A percentile compares a stretch with the other conserved stretches of the same genome.
These are phyloP conservation scores for Anas georgica DNA, from an alignment of 2,797 vertebrate genomes.

Conservation along the genomic window DNA sequence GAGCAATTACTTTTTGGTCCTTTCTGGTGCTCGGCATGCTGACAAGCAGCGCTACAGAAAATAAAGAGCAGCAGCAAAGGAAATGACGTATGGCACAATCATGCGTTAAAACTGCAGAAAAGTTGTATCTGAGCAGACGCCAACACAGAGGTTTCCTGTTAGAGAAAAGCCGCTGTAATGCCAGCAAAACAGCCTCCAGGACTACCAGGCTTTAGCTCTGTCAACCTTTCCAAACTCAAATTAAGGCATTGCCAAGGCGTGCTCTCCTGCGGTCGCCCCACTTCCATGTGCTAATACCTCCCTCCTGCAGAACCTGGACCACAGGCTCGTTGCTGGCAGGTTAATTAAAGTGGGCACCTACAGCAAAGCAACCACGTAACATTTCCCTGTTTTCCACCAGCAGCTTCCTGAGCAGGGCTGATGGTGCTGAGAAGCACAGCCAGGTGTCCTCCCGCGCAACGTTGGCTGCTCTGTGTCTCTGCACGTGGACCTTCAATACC, in stretches of 20 bases:
- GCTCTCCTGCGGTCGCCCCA: not conserved
- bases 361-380: accelerated
- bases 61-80: not conserved
- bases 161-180: not conserved
- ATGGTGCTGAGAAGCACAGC: not conserved
- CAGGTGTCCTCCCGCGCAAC: accelerated
- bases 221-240: not conserved
- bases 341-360: not conserved
- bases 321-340: accelerated
- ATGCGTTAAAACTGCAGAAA: not conserved
- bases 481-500: accelerated
- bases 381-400: accelerated
- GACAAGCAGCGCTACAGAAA: not conserved
- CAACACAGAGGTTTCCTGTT: not conserved
- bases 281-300: not conserved
- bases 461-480: not conserved
- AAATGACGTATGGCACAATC: not conserved
- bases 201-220: not conserved
- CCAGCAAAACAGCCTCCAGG: not conserved
- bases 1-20: not conserved
- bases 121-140: not conserved
- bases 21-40: not conserved
- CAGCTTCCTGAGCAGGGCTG: not conserved
- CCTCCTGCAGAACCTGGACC: not conserved
- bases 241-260: not conserved